Percentiles rank a stretch among this genome's conserved stretches.
Evolutionary conservation across 2,113 vertebrate genomes (phyloP).

Genomic region (Chaetops frenatus): DNA sequence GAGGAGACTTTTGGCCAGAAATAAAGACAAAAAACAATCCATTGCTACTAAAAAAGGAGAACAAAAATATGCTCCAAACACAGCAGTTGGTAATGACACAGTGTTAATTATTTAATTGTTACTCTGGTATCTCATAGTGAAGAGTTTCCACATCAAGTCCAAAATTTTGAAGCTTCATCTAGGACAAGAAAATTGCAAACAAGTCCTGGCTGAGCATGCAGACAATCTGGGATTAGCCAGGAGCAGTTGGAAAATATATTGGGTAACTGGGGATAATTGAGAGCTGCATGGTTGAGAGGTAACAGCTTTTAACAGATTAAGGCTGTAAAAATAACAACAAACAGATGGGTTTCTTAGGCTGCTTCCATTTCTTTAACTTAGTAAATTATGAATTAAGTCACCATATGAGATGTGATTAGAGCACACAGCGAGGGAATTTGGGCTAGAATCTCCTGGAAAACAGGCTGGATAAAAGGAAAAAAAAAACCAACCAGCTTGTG

Average conservation of each 20-base stretch:
- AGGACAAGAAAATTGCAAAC: not conserved
- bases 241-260: constrained; percentile 58
- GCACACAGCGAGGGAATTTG: not conserved
- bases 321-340: constrained; percentile 22
- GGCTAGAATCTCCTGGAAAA: not conserved
- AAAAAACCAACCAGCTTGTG: not conserved
- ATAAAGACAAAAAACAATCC: constrained; percentile 1
- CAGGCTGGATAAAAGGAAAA: not conserved
- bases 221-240: constrained; percentile 52
- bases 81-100: not conserved
- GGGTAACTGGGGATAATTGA: constrained; percentile 66
- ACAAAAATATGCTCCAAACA: not conserved
- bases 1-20: constrained; percentile 3
- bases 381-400: constrained; percentile 12
- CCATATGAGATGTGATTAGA: not conserved
- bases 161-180: not conserved
- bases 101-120: not conserved
- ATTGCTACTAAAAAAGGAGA: not conserved
- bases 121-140: not conserved
- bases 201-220: constrained; percentile 27
- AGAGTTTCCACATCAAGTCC: constrained; percentile 11
- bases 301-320: constrained; percentile 60
- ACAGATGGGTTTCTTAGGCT: not conserved
- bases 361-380: not conserved
- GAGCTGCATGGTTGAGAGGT: constrained; percentile 55